Evolutionary conservation across 2,888 invertebrate genomes (phyloP).

Genomic region (Cheilosia impressa): DNA sequence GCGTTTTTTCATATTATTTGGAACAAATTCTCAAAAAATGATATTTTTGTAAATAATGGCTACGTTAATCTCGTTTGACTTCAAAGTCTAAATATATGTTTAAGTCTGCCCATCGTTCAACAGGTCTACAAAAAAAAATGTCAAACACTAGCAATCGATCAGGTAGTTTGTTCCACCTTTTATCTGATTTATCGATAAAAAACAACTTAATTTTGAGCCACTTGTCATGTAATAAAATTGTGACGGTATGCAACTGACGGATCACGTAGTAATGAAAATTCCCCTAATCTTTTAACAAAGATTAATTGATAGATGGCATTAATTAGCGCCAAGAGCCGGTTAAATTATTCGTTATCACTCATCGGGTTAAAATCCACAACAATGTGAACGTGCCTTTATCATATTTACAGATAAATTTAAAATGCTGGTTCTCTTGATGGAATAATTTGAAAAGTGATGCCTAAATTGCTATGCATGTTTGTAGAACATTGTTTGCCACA

Average conservation of each 20-base stretch:
- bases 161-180: no score
- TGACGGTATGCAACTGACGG: not conserved
- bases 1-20: no score
- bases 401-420: not conserved
- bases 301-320: not conserved
- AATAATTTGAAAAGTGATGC: no score
- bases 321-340: not conserved
- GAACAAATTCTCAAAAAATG: no score
- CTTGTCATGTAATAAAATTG: conserved; percentile 6
- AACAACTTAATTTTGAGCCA: not conserved
- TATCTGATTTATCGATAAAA: no score
- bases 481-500: not conserved
- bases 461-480: not conserved
- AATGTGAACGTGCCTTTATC: not conserved
- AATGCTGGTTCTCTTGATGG: no score
- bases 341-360: not conserved
- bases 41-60: no score
- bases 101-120: no score
- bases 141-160: no score
- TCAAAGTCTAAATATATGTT: no score
- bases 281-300: not conserved
- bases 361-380: not conserved
- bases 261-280: not conserved
- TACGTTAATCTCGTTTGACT: no score
- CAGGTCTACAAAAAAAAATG: no score